Conservation (phyloP, 1,140 invertebrate species). For the Wasmannia auropunctata region DNA sequence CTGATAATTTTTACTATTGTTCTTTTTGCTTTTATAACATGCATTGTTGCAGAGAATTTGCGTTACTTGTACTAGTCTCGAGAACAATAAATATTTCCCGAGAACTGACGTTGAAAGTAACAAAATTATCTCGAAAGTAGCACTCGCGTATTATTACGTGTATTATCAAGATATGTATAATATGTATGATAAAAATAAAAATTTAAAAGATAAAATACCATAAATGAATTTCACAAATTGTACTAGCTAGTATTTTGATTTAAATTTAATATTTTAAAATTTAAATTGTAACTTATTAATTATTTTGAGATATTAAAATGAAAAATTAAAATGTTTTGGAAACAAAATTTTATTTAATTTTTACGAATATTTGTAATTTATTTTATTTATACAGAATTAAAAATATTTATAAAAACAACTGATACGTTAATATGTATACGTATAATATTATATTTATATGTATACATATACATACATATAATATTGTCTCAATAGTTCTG, state of each 20-base stretch:
- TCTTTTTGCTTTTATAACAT: not conserved
- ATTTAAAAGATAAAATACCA: too few species aligned
- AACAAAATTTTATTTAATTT: not conserved
- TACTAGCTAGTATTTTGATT: not conserved
- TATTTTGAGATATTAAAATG: not conserved
- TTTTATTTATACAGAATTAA: not conserved
- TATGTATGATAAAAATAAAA: not conserved
- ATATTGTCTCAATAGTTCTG: not conserved
- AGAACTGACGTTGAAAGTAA: not conserved
- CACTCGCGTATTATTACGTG: not conserved
- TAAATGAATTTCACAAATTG: not conserved
- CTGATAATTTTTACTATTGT: not conserved
- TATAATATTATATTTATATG: not conserved
- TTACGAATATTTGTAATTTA: not conserved
- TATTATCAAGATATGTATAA: not conserved
- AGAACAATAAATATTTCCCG: not conserved
- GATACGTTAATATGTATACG: too few species aligned
- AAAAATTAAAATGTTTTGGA: not conserved
- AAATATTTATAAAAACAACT: not conserved
- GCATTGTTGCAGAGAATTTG: not conserved
- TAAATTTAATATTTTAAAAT: not conserved
- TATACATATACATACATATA: not conserved
- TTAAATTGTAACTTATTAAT: not conserved
- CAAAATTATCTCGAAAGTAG: not conserved
- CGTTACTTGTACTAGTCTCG: not conserved